Base-by-base conservation (phyloP, 2,113 vertebrate genomes). In the Chloropsis cyanopogon region DNA sequence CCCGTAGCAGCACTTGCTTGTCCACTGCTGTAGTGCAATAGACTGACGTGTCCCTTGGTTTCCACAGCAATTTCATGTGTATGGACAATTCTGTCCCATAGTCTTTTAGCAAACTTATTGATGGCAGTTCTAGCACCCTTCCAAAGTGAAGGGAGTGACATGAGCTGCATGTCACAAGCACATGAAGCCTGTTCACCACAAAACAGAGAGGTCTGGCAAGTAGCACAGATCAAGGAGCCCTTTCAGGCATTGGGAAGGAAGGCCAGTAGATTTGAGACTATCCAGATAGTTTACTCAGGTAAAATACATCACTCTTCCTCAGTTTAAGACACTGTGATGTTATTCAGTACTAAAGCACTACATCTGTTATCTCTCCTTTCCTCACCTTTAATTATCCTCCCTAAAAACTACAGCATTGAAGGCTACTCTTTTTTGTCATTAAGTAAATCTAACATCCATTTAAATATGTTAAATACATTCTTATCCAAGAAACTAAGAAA, bases 111-210 rank as follows among this genome's bases (percentile, higher is more conserved):
- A 83, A 75, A 70, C 4, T 33, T 28, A 76, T 4, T n/a, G 31
- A 18, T 1, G 3, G 53, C 25, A 75, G 49, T 53, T 68, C n/a
- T 47, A 86, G 53, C 25, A 54, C 3, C 10, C 3, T 26, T 78
- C 65, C 46, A 37, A 66, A 80, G 10, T 3, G 26, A 46, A 81
- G 35, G n/a, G 23, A 44, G n/a, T 19, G 26, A 28, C 1, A 3
- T 13, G 37, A 75, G 42, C 35, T 2, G 1, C 60, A 8, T n/a
- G 20, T 66, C 19, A 15, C 0, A 0, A 42, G 47, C 50, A 35
- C 7, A 3, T 9, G 47, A 50, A 87, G 28, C 7, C 46, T 17
- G n/a, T 9, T 72, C 59, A 14, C 9, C 13, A 24, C 16, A 26
- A 68, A 69, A 52, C 6, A 2, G 35, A 77, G 54, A 37, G 24